A percentile compares a stretch with the other conserved stretches of the same genome.
Evolutionary conservation across 2,888 invertebrate species (phyloP).

Genomic region (Celastrina argiolus): DNA sequence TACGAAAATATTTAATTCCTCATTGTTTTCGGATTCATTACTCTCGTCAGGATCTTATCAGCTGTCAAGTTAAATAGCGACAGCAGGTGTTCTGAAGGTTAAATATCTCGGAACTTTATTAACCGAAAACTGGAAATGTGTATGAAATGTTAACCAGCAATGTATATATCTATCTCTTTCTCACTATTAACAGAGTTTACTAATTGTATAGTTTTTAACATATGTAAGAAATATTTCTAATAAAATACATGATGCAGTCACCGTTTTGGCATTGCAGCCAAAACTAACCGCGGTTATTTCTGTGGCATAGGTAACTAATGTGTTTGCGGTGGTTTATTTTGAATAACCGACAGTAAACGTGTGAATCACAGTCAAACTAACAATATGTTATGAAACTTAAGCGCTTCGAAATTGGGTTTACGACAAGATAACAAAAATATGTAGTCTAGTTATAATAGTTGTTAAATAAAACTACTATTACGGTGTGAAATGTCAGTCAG

Average conservation of each 20-base stretch:
- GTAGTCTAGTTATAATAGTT: too few relatives aligned
- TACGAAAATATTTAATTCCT: too few relatives aligned
- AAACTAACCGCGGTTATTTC: slow-evolving; percentile 1
- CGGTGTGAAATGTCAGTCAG: too few relatives aligned
- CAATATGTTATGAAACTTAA: too few relatives aligned
- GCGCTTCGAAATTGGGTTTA: too few relatives aligned
- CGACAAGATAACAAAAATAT: too few relatives aligned
- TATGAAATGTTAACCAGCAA: background rate
- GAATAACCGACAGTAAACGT: background rate
- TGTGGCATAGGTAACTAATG: background rate
- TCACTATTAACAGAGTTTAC: too few relatives aligned
- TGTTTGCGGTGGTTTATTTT: background rate
- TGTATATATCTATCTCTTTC: background rate
- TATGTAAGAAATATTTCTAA: background rate
- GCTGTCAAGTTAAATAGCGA: background rate
- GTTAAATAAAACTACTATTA: too few relatives aligned
- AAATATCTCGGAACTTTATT: background rate
- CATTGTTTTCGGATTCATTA: too few relatives aligned
- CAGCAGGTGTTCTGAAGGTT: background rate
- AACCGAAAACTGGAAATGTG: too few relatives aligned
- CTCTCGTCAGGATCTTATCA: background rate
- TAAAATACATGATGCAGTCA: background rate
- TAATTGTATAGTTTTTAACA: too few relatives aligned
- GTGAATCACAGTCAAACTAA: background rate
- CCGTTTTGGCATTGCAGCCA: background rate